Evolutionary conservation across 2,113 vertebrate genomes (phyloP).

Genomic region (Solea senegalensis): DNA sequence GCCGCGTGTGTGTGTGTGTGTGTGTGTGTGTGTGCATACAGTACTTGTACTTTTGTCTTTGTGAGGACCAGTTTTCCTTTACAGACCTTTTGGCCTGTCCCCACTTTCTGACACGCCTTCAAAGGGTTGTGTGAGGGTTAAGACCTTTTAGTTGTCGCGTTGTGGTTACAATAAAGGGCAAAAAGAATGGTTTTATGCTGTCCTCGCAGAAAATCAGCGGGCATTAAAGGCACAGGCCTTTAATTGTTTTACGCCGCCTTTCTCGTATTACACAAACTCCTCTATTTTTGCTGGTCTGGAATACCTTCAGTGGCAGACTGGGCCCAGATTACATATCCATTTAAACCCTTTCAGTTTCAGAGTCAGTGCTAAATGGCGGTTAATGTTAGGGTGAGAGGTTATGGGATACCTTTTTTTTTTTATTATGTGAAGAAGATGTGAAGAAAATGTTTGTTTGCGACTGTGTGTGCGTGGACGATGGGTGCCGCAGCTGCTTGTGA

Average conservation of each 20-base stretch:
- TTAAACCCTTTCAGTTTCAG: background rate
- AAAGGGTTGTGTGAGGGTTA: background rate
- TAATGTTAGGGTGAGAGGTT: background rate
- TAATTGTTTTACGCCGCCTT: background rate
- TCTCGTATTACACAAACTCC: background rate
- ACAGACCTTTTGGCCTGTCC: background rate
- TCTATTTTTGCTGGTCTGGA: background rate
- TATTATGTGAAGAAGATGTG: background rate
- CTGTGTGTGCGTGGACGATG: background rate
- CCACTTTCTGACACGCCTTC: background rate
- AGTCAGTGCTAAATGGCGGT: background rate
- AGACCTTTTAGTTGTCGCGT: background rate
- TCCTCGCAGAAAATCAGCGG: background rate
- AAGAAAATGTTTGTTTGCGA: background rate
- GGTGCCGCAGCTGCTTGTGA: slow-evolving; percentile 22
- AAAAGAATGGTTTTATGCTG: background rate
- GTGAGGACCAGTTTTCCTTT: background rate
- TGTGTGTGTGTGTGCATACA: slow-evolving; percentile 1
- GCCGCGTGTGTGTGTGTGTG: slow-evolving; percentile 16
- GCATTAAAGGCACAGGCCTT: background rate
- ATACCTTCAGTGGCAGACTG: background rate
- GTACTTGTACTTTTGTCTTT: background rate
- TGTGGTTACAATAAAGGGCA: too few relatives aligned
- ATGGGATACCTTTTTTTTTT: too few relatives aligned
- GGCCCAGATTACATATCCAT: background rate